These are phyloP conservation scores for Cactoblastis cactorum DNA, from an alignment of 2,888 invertebrate genomes.

Conservation along the genomic window DNA sequence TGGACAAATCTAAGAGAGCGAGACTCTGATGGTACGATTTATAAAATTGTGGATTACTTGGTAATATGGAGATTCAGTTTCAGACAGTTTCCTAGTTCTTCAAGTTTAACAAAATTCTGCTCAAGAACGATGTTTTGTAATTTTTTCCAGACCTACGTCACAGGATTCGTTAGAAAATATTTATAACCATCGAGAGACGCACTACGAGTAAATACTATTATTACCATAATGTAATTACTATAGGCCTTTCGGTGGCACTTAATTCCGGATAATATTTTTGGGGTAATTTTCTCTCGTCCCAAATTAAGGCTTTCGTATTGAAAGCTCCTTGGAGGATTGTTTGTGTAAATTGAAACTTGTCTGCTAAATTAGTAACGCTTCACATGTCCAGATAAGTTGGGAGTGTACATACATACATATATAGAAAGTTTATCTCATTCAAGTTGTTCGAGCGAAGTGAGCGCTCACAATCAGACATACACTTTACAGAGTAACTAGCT, in stretches of 20 bases:
- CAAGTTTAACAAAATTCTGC: too few species aligned
- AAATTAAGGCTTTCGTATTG: slow-evolving; percentile 12
- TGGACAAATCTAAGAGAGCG: too few species aligned
- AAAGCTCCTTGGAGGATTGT: slow-evolving; percentile 9
- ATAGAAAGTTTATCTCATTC: too few species aligned
- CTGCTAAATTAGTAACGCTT: neutral
- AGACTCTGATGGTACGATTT: too few species aligned
- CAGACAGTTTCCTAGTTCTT: too few species aligned
- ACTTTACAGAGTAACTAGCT: too few species aligned
- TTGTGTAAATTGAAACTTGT: slow-evolving; percentile 12
- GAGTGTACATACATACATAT: neutral
- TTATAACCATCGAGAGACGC: neutral
- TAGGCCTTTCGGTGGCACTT: slow-evolving; percentile 5
- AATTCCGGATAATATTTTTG: slow-evolving; percentile 6
- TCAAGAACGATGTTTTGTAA: neutral
- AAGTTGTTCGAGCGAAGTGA: too few species aligned
- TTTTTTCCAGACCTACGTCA: neutral
- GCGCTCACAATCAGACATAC: too few species aligned
- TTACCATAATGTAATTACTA: slow-evolving; percentile 1
- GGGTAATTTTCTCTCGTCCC: slow-evolving; percentile 3
- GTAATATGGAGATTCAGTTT: too few species aligned
- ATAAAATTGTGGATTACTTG: too few species aligned
- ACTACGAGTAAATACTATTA: neutral
- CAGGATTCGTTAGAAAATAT: neutral
- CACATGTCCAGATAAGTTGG: neutral